Conservation (phyloP, 2,888 invertebrate species). For the Mythimna impura region DNA sequence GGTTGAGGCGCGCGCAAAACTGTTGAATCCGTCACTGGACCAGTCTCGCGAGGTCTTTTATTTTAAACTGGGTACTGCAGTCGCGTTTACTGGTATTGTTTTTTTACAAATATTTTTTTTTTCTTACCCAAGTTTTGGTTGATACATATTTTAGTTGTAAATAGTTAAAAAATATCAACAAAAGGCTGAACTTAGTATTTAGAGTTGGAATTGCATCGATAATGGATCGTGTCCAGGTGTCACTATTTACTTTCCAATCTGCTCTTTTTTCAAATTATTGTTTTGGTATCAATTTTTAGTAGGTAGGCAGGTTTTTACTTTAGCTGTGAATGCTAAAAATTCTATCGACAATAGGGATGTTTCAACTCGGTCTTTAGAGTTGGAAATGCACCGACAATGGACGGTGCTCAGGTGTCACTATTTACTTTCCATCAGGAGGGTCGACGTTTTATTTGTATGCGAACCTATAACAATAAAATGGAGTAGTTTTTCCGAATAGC, state of each 20-base stretch:
- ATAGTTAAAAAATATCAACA: background rate
- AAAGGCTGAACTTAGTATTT: too few relatives aligned
- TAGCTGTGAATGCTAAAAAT: background rate
- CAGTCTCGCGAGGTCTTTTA: constrained; percentile 57
- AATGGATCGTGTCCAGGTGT: too few relatives aligned
- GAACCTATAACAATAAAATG: background rate
- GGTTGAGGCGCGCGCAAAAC: constrained; percentile 87
- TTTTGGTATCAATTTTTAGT: background rate
- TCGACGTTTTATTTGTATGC: constrained; percentile 20
- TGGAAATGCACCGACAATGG: constrained; percentile 5
- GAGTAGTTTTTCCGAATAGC: background rate
- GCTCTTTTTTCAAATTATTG: constrained; percentile 15
- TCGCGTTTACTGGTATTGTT: constrained; percentile 29
- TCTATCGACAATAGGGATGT: background rate
- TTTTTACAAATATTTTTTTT: constrained; percentile 16
- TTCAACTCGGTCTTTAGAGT: constrained; percentile 12
- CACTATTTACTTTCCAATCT: background rate
- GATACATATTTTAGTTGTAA: background rate
- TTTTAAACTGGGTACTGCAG: constrained; percentile 68
- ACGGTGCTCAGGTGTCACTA: constrained; percentile 19
- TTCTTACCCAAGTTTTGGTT: too few relatives aligned
- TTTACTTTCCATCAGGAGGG: constrained; percentile 16
- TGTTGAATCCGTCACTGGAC: constrained; percentile 80
- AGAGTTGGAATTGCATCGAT: too few relatives aligned
- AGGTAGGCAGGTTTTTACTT: background rate